These are phyloP conservation scores for Sebastes kiyomatsui DNA, from an alignment of 2,797 vertebrate genomes.

Conservation along the genomic window DNA sequence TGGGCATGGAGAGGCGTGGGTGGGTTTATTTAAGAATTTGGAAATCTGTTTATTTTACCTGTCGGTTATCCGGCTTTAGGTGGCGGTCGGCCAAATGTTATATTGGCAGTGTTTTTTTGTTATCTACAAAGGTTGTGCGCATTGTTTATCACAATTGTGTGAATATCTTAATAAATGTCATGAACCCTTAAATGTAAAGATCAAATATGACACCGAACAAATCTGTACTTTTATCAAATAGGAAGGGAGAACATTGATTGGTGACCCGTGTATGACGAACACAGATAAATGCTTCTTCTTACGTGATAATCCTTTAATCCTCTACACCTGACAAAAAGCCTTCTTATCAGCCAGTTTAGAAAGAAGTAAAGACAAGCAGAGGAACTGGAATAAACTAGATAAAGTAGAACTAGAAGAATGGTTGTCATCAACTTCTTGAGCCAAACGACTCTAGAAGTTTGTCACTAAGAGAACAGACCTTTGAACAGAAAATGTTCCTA, in stretches of 20 bases:
- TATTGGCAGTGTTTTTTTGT: neutral
- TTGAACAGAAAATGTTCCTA: neutral
- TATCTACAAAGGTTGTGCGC: neutral
- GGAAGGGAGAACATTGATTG: neutral
- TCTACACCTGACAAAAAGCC: neutral
- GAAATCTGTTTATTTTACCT: slow-evolving; percentile 67
- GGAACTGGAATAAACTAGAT: neutral
- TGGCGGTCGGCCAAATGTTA: slow-evolving; percentile 43
- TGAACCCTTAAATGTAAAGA: neutral
- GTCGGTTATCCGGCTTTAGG: slow-evolving; percentile 61
- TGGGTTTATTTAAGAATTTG: slow-evolving; percentile 69
- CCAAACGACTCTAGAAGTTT: neutral
- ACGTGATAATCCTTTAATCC: neutral
- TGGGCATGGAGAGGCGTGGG: slow-evolving; percentile 50
- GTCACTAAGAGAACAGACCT: neutral
- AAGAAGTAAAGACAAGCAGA: neutral
- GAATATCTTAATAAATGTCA: neutral
- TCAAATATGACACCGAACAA: neutral
- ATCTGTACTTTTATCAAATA: neutral
- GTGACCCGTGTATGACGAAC: neutral
- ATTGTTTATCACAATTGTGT: neutral
- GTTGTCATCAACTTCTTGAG: neutral
- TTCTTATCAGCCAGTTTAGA: neutral
- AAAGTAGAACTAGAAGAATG: neutral
- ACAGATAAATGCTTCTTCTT: neutral